A percentile compares a stretch with the other conserved stretches of the same genome.
These are phyloP conservation scores for Scolopax mira DNA, from an alignment of 2,113 vertebrate genomes.

Conservation along the genomic window DNA sequence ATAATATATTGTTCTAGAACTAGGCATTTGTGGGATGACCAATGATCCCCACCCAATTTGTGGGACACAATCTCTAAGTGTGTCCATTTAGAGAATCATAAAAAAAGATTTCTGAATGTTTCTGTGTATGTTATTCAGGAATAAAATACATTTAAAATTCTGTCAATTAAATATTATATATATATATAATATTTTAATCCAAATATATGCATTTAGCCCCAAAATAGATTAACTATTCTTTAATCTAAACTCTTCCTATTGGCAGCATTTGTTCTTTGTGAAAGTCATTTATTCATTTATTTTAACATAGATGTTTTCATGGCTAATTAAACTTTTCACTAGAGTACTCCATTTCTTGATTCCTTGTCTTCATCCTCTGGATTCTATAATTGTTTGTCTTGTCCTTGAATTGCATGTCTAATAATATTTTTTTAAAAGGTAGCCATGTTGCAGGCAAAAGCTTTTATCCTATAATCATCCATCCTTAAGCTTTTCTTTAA, in stretches of 20 bases:
- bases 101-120: background rate
- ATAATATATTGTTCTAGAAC: background rate
- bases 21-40: background rate
- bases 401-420: slow-evolving; percentile 46
- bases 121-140: background rate
- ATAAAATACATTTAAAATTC: background rate
- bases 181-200: background rate
- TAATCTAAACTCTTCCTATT: background rate
- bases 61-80: too few species aligned
- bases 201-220: background rate
- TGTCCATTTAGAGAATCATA: background rate
- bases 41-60: too few species aligned
- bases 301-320: background rate
- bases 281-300: background rate
- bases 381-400: slow-evolving; percentile 41
- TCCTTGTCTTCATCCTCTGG: slow-evolving; percentile 60
- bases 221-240: background rate
- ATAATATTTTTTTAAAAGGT: slow-evolving; percentile 72
- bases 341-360: slow-evolving; percentile 62
- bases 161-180: background rate
- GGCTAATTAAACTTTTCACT: background rate
- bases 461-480: background rate
- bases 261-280: background rate
- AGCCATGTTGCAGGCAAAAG: slow-evolving; percentile 5
- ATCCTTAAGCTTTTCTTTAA: slow-evolving; percentile 41